These are phyloP conservation scores for Orientallactaga bullata DNA, from an alignment of 2,113 vertebrate genomes.

Conservation along the genomic window DNA sequence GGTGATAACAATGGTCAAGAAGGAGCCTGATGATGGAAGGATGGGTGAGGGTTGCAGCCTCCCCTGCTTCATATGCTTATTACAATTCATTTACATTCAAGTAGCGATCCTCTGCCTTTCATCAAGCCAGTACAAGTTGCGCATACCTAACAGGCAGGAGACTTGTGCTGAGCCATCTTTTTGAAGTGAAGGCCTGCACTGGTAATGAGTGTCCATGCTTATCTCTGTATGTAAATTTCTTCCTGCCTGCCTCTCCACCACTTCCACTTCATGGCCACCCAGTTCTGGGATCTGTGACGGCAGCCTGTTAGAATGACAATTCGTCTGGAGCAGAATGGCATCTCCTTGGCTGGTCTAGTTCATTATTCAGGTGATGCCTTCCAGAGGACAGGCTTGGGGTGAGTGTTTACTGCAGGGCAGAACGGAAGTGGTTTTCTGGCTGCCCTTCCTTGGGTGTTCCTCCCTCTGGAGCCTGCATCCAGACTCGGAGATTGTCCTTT, in stretches of 20 bases:
- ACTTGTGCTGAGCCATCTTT: constrained; percentile 67
- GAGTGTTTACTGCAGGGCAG: constrained; percentile 79
- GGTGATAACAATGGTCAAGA: constrained; percentile 70
- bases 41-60: constrained; percentile 60
- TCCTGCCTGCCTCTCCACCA: neutral
- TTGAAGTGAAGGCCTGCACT: constrained; percentile 82
- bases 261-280: neutral
- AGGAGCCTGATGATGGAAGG: constrained; percentile 66
- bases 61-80: constrained; percentile 69
- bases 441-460: neutral
- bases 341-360: constrained; percentile 86
- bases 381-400: constrained; percentile 86
- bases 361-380: constrained; percentile 87
- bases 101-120: constrained; percentile 77
- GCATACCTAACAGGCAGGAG: constrained; percentile 75
- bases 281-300: constrained; percentile 76
- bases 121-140: constrained; percentile 78
- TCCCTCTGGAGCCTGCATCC: neutral
- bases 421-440: neutral
- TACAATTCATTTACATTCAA: constrained; percentile 84
- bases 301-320: constrained; percentile 85
- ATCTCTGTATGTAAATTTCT: constrained; percentile 68
- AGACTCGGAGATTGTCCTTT: neutral
- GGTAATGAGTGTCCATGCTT: constrained; percentile 81
- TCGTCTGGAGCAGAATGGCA: constrained; percentile 84